A percentile compares a stretch with the other conserved stretches of the same genome.
phyloP scores from a whole-genome alignment of 2,797 vertebrate species.

The Pseudocheirus occidentalis region DNA sequence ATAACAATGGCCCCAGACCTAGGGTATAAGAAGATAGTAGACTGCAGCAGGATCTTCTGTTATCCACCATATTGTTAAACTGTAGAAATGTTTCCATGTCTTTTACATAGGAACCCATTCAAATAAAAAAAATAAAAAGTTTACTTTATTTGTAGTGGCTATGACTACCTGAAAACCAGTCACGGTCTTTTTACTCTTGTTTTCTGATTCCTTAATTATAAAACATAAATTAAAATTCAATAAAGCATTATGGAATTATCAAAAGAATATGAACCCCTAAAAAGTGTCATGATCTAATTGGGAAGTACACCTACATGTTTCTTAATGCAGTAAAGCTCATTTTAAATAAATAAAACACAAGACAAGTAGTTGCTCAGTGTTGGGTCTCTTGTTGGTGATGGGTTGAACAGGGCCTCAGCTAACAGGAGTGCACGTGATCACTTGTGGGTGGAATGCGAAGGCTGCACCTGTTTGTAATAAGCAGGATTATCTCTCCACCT shows the following conservation, averaged over 20 bases:
- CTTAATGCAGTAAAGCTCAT: neutral
- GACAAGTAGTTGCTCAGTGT: neutral
- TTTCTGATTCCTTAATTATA: conserved; percentile 31
- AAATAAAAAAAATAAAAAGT: neutral
- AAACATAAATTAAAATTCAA: conserved; percentile 41
- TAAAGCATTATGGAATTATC: neutral
- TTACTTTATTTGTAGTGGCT: neutral
- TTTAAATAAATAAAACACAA: neutral
- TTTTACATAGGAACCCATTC: conserved; percentile 2
- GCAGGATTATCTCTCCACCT: too few species aligned
- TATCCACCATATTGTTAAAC: neutral
- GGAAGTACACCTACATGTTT: conserved; percentile 13
- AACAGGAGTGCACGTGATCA: too few species aligned
- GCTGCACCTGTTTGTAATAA: too few species aligned
- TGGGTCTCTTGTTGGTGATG: too few species aligned
- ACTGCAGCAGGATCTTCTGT: neutral
- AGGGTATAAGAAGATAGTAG: neutral
- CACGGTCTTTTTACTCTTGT: conserved; percentile 19
- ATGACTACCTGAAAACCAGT: neutral
- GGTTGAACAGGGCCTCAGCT: too few species aligned
- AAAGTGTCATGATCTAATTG: neutral
- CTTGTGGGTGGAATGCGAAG: too few species aligned
- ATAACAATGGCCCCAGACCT: neutral
- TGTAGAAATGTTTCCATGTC: neutral
- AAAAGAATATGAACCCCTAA: conserved; percentile 2